These are phyloP conservation scores for Hypena proboscidalis DNA, from an alignment of 2,888 invertebrate genomes.

Conservation along the genomic window DNA sequence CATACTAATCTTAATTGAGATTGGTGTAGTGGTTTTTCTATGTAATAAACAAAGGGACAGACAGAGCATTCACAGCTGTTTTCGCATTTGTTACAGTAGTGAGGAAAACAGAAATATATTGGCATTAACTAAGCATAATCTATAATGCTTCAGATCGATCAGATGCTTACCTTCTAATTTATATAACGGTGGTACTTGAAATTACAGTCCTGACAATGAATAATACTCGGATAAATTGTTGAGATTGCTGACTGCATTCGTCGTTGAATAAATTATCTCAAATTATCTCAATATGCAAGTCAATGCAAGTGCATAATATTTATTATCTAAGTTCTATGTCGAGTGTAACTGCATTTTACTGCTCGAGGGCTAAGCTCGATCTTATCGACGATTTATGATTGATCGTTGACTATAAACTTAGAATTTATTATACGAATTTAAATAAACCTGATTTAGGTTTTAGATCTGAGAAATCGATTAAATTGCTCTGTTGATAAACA, in stretches of 20 bases:
- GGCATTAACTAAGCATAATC: too few species aligned
- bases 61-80: too few species aligned
- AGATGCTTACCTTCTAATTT: not conserved
- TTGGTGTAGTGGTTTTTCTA: too few species aligned
- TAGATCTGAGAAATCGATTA: slow-evolving; percentile 7
- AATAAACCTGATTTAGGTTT: slow-evolving; percentile 16
- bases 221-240: slow-evolving; percentile 8
- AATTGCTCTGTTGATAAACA: too few species aligned
- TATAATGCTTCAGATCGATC: too few species aligned
- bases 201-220: slow-evolving; percentile 5
- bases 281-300: slow-evolving; percentile 5
- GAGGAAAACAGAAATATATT: too few species aligned
- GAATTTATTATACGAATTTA: slow-evolving; percentile 8
- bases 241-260: slow-evolving; percentile 3
- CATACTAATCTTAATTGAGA: too few species aligned
- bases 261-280: slow-evolving; percentile 9
- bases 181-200: not conserved
- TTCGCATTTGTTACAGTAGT: too few species aligned
- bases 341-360: slow-evolving; percentile 17
- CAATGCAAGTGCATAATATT: slow-evolving; percentile 7
- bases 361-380: slow-evolving; percentile 9
- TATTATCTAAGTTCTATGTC: slow-evolving; percentile 7
- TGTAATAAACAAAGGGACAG: too few species aligned
- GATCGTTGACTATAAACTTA: slow-evolving; percentile 13
- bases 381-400: slow-evolving; percentile 19